Evolutionary conservation across 2,888 invertebrate species (phyloP).

Genomic region (Cataglyphis albicans): DNA sequence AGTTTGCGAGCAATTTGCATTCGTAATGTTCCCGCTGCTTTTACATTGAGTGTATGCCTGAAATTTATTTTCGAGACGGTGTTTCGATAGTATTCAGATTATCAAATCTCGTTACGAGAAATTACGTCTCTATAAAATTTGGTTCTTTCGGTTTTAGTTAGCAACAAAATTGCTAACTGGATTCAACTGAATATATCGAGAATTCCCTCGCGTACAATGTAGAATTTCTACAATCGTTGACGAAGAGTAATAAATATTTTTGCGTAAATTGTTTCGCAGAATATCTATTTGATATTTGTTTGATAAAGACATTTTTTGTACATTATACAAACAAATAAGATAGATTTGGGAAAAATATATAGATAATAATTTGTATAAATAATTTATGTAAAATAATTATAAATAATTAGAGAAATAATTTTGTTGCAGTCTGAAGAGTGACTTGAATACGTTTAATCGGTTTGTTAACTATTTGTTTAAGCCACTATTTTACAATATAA

Average conservation of each 20-base stretch:
- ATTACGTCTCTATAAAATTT: slow-evolving; percentile 14
- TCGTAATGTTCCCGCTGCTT: slow-evolving; percentile 38
- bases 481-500: not conserved
- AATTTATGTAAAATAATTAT: not conserved
- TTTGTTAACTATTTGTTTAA: not conserved
- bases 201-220: not conserved
- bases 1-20: slow-evolving; percentile 26
- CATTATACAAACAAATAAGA: not conserved
- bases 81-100: not conserved
- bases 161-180: not conserved
- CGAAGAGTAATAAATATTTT: not conserved
- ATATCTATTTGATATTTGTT: not conserved
- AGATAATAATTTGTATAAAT: not conserved
- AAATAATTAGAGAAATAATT: not conserved
- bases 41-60: slow-evolving; percentile 18
- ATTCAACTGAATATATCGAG: not conserved
- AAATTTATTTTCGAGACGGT: slow-evolving; percentile 40
- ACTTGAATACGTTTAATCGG: not conserved
- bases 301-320: not conserved
- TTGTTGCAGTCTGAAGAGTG: not conserved
- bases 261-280: not conserved
- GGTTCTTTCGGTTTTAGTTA: not conserved
- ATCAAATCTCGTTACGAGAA: slow-evolving; percentile 10
- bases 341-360: not conserved
- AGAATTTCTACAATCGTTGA: not conserved